phyloP scores from a whole-genome alignment of 37 sponge, comb jelly and placozoan genomes.

The Oscarella lobularis region DNA sequence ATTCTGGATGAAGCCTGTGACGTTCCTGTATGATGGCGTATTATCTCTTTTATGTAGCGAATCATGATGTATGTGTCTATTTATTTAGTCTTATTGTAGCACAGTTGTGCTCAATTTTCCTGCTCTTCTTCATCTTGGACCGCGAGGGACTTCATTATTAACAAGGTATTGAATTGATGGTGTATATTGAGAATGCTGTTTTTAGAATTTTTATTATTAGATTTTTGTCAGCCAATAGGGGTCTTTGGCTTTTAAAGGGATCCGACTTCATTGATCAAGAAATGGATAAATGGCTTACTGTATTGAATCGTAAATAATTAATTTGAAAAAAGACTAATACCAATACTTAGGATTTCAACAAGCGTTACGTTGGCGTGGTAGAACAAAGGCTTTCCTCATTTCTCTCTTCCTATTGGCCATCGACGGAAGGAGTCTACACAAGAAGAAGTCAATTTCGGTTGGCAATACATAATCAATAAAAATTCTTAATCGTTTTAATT shows the following conservation, averaged over 20 bases:
- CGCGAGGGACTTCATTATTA: constrained; percentile 47
- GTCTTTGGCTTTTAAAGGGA: constrained; percentile 17
- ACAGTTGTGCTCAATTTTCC: constrained; percentile 57
- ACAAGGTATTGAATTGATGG: constrained; percentile 24
- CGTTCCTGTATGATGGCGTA: constrained; percentile 37
- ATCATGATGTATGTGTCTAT: background rate
- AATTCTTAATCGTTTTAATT: no score
- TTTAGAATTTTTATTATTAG: no score
- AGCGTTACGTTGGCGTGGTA: constrained; percentile 60
- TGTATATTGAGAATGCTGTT: background rate
- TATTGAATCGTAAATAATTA: constrained; percentile 28
- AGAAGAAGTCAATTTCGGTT: constrained; percentile 35
- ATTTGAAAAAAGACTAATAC: constrained; percentile 30
- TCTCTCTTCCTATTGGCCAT: constrained; percentile 40
- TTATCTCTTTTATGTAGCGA: no score
- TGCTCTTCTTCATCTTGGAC: constrained; percentile 41
- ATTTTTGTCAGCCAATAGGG: constrained; percentile 50
- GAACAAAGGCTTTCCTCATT: constrained; percentile 50
- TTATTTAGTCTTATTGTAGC: constrained; percentile 38
- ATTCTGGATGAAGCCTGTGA: constrained; percentile 87
- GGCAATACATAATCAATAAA: background rate
- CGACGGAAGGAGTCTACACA: constrained; percentile 35
- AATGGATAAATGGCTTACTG: constrained; percentile 40
- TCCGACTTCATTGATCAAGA: constrained; percentile 31
- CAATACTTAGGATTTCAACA: constrained; percentile 28